Base-by-base conservation (phyloP, 2,797 vertebrate species). In the Melanotaenia maccullochi region DNA sequence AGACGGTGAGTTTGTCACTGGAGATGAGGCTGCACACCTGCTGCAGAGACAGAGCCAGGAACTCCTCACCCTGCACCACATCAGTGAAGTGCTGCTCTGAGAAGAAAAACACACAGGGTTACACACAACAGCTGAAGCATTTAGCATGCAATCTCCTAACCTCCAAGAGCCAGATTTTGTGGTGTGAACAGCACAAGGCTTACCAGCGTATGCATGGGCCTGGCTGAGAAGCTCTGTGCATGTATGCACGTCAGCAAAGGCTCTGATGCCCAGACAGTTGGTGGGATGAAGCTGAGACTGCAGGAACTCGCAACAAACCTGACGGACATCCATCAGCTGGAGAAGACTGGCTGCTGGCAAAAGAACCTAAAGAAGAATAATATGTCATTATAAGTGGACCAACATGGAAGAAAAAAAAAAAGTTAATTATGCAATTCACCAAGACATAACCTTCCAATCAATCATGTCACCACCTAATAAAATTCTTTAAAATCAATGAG, bases 11-110 rank as follows among this genome's bases (percentile, higher is more conserved):
- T 87, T 97, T 97, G 91, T 99, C 97, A 32, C 97, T 98, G 83
- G 97, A 95, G 92, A 99, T 97, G 85, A 99, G 95, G 89, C 95
- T 95, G 96, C 97, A 97, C 75, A 98, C 96, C 87, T 99, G 97
- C 95, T 97, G 97, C 91, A 99, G 93, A 80, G 94, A 96, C 71
- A 99, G 95, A 70, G 94, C 94, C 89, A 97, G 94, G 90, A 97
- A 99, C 94, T 99, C 97, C 92, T 99, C 97, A 60, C 96, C 96
- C 88, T 97, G 93, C 94, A 98, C 97, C 90, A 99, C 97, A 59
- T 99, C 97, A 7, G 92, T 93, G 81, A 99, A 99, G 90, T 98
- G 96, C 95, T 98, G 97, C 93, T 99, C 97, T 99, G 94, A 69
- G 74, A 22, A 51, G 87, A 24, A 86, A 68, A 85, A 61, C 78